phyloP scores from a whole-genome alignment of 2,113 vertebrate species.

The Lipophrys pholis region DNA sequence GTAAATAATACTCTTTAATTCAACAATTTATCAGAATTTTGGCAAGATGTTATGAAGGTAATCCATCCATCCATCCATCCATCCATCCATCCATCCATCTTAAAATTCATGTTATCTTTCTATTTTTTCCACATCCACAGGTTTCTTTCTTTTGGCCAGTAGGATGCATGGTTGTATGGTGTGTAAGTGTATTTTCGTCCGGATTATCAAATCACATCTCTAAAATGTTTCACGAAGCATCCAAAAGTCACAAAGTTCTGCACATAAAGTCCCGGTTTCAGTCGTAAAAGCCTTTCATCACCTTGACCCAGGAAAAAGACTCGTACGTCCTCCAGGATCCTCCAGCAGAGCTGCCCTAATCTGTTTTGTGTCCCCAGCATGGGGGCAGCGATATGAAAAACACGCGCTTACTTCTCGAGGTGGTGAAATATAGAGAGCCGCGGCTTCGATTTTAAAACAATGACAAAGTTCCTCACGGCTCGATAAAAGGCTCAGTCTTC shows the following conservation, averaged over 20 bases:
- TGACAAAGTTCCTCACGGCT: conserved; percentile 1
- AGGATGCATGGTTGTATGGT: no score
- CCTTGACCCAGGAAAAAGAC: conserved; percentile 26
- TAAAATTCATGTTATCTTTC: no score
- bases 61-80: no score
- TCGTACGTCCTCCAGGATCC: conserved; percentile 6
- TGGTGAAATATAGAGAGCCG: neutral
- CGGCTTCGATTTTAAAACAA: conserved; percentile 15
- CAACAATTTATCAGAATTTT: no score
- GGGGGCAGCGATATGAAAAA: neutral
- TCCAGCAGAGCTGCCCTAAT: conserved; percentile 7
- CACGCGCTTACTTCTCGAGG: neutral
- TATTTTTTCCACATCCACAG: no score
- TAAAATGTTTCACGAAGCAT: conserved; percentile 16
- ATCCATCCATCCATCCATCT: no score
- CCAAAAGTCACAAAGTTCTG: neutral
- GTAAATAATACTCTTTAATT: no score
- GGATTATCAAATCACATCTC: neutral
- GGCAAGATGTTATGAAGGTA: no score
- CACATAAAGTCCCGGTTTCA: conserved; percentile 7
- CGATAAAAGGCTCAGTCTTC: conserved; percentile 13
- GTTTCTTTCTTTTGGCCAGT: no score
- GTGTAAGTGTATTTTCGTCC: neutral
- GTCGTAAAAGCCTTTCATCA: conserved; percentile 18
- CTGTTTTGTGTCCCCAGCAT: neutral